These are phyloP conservation scores for Garrulus glandarius DNA, from an alignment of 2,797 vertebrate genomes.

Conservation along the genomic window DNA sequence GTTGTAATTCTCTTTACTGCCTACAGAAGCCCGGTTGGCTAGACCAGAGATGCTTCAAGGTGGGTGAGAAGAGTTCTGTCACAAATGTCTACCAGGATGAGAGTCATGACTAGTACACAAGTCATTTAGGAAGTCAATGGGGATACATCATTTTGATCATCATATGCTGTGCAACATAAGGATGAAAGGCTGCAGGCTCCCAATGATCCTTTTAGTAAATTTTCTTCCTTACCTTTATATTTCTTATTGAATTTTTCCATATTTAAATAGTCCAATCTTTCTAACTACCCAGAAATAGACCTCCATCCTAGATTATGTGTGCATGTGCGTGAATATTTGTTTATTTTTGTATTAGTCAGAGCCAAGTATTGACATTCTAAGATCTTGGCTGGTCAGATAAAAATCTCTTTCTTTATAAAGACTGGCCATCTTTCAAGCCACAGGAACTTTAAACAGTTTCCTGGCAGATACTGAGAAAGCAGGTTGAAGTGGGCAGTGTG, in stretches of 20 bases:
- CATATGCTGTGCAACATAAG: background rate
- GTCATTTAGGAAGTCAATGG: background rate
- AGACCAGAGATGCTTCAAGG: background rate
- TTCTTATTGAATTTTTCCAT: background rate
- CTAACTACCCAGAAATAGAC: background rate
- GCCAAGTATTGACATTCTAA: conserved; percentile 47
- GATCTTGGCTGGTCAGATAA: conserved; percentile 57
- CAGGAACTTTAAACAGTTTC: conserved; percentile 73
- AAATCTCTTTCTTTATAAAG: conserved; percentile 60
- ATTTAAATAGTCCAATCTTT: background rate
- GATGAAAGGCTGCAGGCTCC: background rate
- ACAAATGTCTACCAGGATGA: background rate
- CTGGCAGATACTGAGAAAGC: conserved; percentile 46
- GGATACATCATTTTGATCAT: background rate
- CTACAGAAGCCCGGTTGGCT: background rate
- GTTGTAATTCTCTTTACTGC: background rate
- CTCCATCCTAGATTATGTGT: background rate
- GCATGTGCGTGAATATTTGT: background rate
- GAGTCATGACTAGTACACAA: background rate
- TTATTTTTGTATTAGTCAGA: conserved; percentile 46
- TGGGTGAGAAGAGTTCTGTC: background rate
- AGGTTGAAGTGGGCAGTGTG: conserved; percentile 62
- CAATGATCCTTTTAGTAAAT: background rate
- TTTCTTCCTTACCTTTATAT: background rate
- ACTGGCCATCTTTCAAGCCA: conserved; percentile 67